Percentiles rank a stretch among this genome's conserved stretches.
These are phyloP conservation scores for Clinocottus analis DNA, from an alignment of 2,113 vertebrate species.

Conservation along the genomic window DNA sequence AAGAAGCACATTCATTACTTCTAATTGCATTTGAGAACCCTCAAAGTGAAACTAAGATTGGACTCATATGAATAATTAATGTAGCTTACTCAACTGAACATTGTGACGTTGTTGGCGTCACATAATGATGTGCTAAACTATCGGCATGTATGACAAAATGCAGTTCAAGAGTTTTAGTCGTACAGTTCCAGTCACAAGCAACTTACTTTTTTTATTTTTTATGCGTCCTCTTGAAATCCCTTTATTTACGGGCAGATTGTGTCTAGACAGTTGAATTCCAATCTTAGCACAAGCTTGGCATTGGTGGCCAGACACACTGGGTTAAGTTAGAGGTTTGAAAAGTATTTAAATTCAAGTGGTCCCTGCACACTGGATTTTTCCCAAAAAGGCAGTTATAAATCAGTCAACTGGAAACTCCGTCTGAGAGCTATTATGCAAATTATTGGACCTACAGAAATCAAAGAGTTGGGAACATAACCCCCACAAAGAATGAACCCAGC, in stretches of 20 bases:
- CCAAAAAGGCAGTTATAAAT: conserved; percentile 55
- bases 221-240: conserved; percentile 39
- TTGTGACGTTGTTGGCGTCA: conserved; percentile 47
- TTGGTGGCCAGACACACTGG: conserved; percentile 36
- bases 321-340: conserved; percentile 42
- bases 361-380: conserved; percentile 57
- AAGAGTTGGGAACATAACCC: conserved; percentile 47
- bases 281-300: conserved; percentile 44
- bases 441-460: conserved; percentile 55
- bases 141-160: conserved; percentile 43
- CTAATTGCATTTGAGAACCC: conserved; percentile 81
- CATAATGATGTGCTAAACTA: conserved; percentile 46
- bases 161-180: conserved; percentile 7
- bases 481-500: conserved; percentile 40
- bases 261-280: conserved; percentile 74
- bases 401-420: conserved; percentile 65
- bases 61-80: conserved; percentile 78
- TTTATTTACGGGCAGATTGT: conserved; percentile 59
- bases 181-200: conserved; percentile 15
- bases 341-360: conserved; percentile 61
- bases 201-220: neutral
- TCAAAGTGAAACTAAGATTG: conserved; percentile 80
- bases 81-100: conserved; percentile 60
- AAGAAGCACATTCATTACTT: conserved; percentile 83
- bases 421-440: conserved; percentile 61